Evolutionary conservation across 2,113 vertebrate species (phyloP).

Genomic region (Rhinoptilus africanus): DNA sequence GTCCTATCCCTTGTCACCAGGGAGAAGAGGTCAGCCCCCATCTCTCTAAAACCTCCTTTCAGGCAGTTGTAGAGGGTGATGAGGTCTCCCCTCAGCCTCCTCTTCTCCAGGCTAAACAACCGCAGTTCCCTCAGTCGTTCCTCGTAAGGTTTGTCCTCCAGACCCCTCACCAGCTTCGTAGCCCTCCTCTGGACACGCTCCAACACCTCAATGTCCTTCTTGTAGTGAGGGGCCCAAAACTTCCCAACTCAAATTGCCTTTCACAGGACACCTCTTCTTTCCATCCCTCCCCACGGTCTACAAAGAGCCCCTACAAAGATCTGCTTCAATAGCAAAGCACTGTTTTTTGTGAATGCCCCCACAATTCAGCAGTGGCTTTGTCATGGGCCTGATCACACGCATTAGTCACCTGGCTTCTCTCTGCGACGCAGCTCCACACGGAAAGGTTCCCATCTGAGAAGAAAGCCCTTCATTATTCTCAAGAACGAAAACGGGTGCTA

Average conservation of each 20-base stretch:
- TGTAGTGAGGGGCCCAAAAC: too few species aligned
- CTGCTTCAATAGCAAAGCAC: not conserved
- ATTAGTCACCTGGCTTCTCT: not conserved
- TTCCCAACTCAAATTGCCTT: not conserved
- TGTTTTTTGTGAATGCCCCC: not conserved
- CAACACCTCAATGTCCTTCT: too few species aligned
- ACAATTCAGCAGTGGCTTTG: not conserved
- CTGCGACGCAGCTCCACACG: not conserved
- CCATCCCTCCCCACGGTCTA: not conserved
- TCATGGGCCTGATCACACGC: not conserved
- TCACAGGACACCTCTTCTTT: not conserved
- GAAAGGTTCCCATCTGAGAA: not conserved
- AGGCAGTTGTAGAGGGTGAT: too few species aligned
- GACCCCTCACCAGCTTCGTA: too few species aligned
- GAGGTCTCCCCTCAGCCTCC: too few species aligned
- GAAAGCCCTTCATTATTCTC: not conserved
- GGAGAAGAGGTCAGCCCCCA: too few species aligned
- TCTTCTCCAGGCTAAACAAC: too few species aligned
- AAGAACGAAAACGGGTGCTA: not conserved
- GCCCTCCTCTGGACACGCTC: too few species aligned
- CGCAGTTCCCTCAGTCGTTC: too few species aligned
- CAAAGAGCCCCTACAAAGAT: not conserved
- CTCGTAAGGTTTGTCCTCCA: too few species aligned
- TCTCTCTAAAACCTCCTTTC: too few species aligned
- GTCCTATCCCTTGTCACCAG: too few species aligned